Evolutionary conservation across 2,113 vertebrate genomes (phyloP).

Genomic region (Chrysemys picta): DNA sequence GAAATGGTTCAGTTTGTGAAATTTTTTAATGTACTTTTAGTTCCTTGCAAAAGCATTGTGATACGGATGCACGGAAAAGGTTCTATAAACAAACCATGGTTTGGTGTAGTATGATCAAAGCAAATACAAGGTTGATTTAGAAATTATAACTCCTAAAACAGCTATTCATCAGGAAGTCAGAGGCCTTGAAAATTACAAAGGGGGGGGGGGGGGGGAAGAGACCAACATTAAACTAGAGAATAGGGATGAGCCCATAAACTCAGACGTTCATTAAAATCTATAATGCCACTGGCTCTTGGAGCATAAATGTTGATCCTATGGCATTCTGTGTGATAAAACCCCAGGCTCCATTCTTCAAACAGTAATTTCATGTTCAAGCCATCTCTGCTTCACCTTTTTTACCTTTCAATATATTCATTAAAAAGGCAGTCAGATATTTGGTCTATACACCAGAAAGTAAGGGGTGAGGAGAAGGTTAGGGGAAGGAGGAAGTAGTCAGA

Average conservation of each 20-base stretch:
- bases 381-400: not conserved
- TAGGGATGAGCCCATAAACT: not conserved
- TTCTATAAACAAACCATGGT: conserved; percentile 13
- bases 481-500: not conserved
- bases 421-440: not conserved
- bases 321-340: not conserved
- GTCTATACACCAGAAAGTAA: not conserved
- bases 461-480: not conserved
- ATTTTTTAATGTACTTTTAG: conserved; percentile 14
- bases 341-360: not conserved
- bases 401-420: not conserved
- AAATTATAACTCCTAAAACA: not conserved
- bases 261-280: not conserved
- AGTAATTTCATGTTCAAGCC: not conserved
- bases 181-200: conserved; percentile 10
- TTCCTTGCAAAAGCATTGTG: not conserved
- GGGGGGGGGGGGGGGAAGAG: not conserved
- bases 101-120: not conserved
- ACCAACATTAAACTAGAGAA: fast-evolving
- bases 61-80: not conserved
- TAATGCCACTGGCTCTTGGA: not conserved
- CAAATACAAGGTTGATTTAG: not conserved
- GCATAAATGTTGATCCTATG: not conserved
- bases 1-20: not conserved
- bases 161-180: not conserved